Evolutionary conservation across 2,797 vertebrate species (phyloP).

Genomic region (Chelon labrosus): DNA sequence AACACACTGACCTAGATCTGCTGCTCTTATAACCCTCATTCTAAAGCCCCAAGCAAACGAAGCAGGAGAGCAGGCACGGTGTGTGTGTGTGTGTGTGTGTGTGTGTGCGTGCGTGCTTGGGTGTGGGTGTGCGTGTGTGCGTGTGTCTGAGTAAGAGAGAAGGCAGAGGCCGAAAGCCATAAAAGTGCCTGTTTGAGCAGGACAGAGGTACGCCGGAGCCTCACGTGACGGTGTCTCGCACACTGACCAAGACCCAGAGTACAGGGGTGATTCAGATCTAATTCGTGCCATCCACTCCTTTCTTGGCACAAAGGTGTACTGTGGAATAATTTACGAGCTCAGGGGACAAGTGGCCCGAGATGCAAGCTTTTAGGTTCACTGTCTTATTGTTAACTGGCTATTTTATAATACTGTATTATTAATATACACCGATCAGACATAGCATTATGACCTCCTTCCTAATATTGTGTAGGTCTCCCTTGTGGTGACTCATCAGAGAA

Average conservation of each 20-base stretch:
- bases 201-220: conserved; percentile 60
- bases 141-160: conserved; percentile 7
- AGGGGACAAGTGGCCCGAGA: too few species aligned
- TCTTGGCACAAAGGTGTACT: not conserved
- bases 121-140: not conserved
- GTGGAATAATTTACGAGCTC: too few species aligned
- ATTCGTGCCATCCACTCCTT: not conserved
- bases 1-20: conserved; percentile 76
- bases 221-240: conserved; percentile 67
- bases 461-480: too few species aligned
- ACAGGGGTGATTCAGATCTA: conserved; percentile 19
- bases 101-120: conserved; percentile 6
- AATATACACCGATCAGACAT: too few species aligned
- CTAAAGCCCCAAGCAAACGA: conserved; percentile 50
- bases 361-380: too few species aligned
- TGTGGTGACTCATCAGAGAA: too few species aligned
- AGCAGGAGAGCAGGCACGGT: not conserved
- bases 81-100: conserved; percentile 6
- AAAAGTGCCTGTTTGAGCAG: conserved; percentile 62
- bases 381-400: too few species aligned
- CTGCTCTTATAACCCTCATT: conserved; percentile 73
- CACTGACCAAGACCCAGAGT: conserved; percentile 27
- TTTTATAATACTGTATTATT: too few species aligned
- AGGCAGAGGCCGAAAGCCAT: conserved; percentile 38
- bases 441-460: too few species aligned